These are phyloP conservation scores for Scaptomyza caliginosa DNA, from an alignment of 2,888 invertebrate genomes.

Conservation along the genomic window DNA sequence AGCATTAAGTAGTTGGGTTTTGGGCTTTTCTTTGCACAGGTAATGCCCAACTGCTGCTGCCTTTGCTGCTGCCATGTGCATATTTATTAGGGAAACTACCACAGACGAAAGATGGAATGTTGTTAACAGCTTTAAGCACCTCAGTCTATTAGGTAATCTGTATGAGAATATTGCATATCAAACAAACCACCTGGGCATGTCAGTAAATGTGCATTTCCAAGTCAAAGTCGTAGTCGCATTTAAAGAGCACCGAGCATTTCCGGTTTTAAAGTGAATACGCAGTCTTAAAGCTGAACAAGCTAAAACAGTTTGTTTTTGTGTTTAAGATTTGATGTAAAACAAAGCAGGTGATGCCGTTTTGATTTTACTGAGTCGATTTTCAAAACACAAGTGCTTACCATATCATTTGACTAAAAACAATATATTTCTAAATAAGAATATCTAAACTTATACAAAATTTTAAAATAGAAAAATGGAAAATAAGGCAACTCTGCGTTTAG, in stretches of 20 bases:
- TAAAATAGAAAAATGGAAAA: too few relatives aligned
- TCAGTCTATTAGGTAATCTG: constrained; percentile 8
- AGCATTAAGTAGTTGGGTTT: constrained; percentile 55
- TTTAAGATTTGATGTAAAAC: too few relatives aligned
- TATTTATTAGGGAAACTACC: constrained; percentile 14
- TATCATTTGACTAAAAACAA: too few relatives aligned
- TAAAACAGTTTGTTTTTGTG: too few relatives aligned
- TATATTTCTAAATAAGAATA: too few relatives aligned
- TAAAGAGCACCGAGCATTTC: neutral
- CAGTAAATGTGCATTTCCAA: constrained; percentile 4
- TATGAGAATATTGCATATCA: neutral
- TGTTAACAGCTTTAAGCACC: constrained; percentile 4
- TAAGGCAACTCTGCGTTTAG: neutral
- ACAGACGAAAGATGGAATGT: neutral
- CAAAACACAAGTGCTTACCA: too few relatives aligned
- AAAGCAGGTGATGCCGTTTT: too few relatives aligned
- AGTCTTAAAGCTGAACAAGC: too few relatives aligned
- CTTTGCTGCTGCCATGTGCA: neutral
- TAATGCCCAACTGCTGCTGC: constrained; percentile 14
- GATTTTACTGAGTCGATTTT: too few relatives aligned
- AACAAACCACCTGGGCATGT: neutral
- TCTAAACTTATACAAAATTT: too few relatives aligned
- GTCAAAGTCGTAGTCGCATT: neutral
- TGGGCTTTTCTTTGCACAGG: constrained; percentile 38
- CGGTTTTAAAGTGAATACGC: neutral